Percentiles rank a stretch among this genome's conserved stretches.
Evolutionary conservation across 2,113 vertebrate genomes (phyloP).

Genomic region (Narcine bancroftii): DNA sequence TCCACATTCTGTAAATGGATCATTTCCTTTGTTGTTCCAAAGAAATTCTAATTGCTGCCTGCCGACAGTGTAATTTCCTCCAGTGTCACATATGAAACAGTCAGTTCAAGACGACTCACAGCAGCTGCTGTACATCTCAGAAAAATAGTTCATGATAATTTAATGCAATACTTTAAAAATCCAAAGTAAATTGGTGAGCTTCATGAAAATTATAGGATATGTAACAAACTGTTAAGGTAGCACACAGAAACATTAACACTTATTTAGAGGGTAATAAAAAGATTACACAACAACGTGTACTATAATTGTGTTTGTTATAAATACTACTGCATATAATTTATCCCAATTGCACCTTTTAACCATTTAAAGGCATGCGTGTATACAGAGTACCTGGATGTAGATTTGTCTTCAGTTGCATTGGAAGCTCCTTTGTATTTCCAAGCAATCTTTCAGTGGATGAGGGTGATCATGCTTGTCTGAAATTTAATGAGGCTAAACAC

Average conservation of each 20-base stretch:
- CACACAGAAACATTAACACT: neutral
- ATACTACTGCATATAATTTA: neutral
- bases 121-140: conserved; percentile 12
- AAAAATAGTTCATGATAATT: conserved; percentile 29
- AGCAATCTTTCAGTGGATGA: too few species aligned
- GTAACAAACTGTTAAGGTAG: neutral
- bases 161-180: neutral
- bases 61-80: neutral
- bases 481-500: neutral
- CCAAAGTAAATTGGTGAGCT: conserved; percentile 18
- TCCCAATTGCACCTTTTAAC: neutral
- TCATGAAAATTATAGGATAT: conserved; percentile 30
- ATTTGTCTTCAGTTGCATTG: neutral
- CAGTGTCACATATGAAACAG: conserved; percentile 4
- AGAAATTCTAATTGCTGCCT: conserved; percentile 21
- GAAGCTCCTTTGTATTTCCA: neutral
- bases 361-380: neutral
- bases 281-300: neutral
- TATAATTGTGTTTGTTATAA: conserved; percentile 3
- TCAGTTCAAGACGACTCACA: neutral
- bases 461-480: too few species aligned
- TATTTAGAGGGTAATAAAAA: conserved; percentile 15
- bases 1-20: conserved; percentile 22
- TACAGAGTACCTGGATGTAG: too few species aligned
- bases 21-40: conserved; percentile 15